phyloP scores from a whole-genome alignment of 2,113 vertebrate genomes.

The Ceyx melanurus region DNA sequence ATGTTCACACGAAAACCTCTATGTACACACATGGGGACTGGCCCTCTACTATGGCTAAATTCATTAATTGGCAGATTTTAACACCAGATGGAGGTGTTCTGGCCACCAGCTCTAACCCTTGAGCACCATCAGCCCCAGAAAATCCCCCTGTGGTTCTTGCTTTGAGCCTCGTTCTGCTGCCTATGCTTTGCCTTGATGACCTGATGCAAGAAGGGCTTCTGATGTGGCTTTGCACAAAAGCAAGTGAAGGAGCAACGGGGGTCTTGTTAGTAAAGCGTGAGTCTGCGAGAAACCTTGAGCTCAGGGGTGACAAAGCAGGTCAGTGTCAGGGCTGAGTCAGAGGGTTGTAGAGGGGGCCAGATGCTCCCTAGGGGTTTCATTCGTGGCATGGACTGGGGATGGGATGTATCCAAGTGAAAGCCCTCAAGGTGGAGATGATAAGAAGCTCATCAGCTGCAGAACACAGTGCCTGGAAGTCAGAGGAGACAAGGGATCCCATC shows the following conservation, averaged over 20 bases:
- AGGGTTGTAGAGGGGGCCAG: not conserved
- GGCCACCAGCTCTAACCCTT: not conserved
- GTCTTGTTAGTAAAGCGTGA: not conserved
- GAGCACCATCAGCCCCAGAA: not conserved
- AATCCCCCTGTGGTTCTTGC: not conserved
- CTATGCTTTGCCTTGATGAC: not conserved
- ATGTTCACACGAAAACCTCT: not conserved
- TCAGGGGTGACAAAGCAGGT: not conserved
- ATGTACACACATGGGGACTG: not conserved
- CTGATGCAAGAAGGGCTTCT: not conserved
- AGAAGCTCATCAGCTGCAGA: not conserved
- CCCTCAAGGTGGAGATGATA: not conserved
- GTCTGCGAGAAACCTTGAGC: not conserved
- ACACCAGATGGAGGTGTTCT: not conserved
- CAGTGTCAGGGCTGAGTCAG: not conserved
- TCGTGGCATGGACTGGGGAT: not conserved
- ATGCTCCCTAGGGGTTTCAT: not conserved
- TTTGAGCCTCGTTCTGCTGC: not conserved
- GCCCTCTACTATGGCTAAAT: not conserved
- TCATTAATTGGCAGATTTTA: not conserved
- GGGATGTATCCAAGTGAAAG: not conserved
- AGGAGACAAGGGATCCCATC: not conserved
- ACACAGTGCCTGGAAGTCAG: not conserved
- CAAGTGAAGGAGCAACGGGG: accelerated
- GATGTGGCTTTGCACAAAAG: not conserved